Base-by-base conservation (phyloP, 2,888 invertebrate species). In the Protophormia terraenovae region DNA sequence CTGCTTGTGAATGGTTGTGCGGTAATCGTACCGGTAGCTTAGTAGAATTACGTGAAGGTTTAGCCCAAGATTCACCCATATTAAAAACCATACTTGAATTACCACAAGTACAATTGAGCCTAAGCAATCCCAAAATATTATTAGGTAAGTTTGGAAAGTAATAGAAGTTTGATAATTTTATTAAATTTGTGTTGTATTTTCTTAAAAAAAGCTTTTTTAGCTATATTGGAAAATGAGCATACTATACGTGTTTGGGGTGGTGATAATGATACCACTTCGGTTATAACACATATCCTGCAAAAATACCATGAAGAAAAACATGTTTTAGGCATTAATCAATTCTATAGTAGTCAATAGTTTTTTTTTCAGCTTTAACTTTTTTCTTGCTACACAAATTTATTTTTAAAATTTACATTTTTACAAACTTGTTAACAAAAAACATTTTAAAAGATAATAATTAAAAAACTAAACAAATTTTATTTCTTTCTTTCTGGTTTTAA, bases 1-100 rank as follows among this genome's bases (percentile, higher is more conserved):
- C 94, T 84, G 95, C 95, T 91, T 94, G 94, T 87, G 95, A 95
- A 87, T 95, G 95, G 94, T 92, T 96, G n/a, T 92, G 95, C 79
- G 94, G 94, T 58, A 95, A 94, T 89, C 93, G 94, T 66, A 93
- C 92, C 73, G 92, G 90, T 4, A 94, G 94, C 86, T 91, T 94
- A 41, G 93, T 94, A 87, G 94, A 95, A 88, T 88, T 94, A 69
- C 94, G 94, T 29, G 93, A 94, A 72, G 95, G 95, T 14, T 91
- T 95, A 35, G 94, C 95, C 82, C 92, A 93, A 22, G 94, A 94
- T 77, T 94, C 95, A 32, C 94, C 94, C 12, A 94, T 95, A 86
- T 94, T 95, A 86, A 93, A 94, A 88, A 95, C 95, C 47, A 94
- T 96, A 85, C 93, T 95, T 90, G 93, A 93, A 73, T 94, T 95